Conservation (phyloP, 1,140 invertebrate genomes). For the Scaptomyza montana region DNA sequence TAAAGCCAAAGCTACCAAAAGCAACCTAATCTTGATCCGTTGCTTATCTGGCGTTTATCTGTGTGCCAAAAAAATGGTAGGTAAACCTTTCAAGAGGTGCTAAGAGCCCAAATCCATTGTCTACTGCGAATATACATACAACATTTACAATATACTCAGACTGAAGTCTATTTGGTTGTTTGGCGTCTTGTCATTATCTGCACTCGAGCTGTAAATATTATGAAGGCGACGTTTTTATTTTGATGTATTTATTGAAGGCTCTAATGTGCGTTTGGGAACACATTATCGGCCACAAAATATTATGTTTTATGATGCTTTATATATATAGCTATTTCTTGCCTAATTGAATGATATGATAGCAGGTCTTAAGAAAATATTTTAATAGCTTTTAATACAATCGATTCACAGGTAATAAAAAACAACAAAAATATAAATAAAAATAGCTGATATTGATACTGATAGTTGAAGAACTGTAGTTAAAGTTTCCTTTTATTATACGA, state of each 20-base stretch:
- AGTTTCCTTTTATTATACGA: slow-evolving; percentile 20
- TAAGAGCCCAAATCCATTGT: slow-evolving; percentile 42
- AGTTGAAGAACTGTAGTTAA: slow-evolving; percentile 40
- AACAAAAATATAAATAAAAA: not conserved
- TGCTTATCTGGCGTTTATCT: slow-evolving; percentile 79
- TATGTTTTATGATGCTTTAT: slow-evolving; percentile 80
- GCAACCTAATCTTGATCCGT: slow-evolving; percentile 63
- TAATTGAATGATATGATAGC: slow-evolving; percentile 82
- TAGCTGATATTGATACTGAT: slow-evolving; percentile 54
- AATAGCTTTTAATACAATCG: slow-evolving; percentile 82
- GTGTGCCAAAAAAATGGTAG: slow-evolving; percentile 27
- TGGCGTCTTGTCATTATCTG: slow-evolving; percentile 62
- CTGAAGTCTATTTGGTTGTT: slow-evolving; percentile 47
- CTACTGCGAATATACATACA: slow-evolving; percentile 57
- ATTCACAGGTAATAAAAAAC: slow-evolving; percentile 70
- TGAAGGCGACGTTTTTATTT: slow-evolving; percentile 76
- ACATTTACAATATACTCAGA: slow-evolving; percentile 34
- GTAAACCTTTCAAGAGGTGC: not conserved
- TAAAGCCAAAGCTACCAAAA: slow-evolving; percentile 38
- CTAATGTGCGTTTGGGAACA: slow-evolving; percentile 64
- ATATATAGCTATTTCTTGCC: slow-evolving; percentile 78
- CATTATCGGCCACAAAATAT: slow-evolving; percentile 65
- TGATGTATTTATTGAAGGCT: slow-evolving; percentile 72
- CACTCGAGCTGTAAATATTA: slow-evolving; percentile 58
- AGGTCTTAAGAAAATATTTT: slow-evolving; percentile 78